Evolutionary conservation across 2,888 invertebrate genomes (phyloP).

Genomic region (Dynastes maya): DNA sequence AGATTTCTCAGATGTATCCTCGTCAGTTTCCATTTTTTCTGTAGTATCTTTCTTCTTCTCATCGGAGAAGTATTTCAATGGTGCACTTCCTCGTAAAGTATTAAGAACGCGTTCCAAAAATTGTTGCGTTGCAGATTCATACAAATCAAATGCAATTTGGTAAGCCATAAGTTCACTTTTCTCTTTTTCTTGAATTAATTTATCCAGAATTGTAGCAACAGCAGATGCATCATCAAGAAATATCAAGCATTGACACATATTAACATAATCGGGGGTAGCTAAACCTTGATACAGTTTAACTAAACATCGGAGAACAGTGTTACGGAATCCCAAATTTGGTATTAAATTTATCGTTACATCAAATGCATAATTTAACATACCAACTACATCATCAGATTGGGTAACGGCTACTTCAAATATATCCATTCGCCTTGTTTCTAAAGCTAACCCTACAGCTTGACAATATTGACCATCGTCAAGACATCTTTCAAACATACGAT

Average conservation of each 20-base stretch:
- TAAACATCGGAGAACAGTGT: slow-evolving; percentile 86
- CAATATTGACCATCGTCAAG: slow-evolving; percentile 92
- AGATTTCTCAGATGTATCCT: slow-evolving; percentile 72
- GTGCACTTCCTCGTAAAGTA: slow-evolving; percentile 84
- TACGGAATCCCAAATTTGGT: slow-evolving; percentile 90
- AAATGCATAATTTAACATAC: slow-evolving; percentile 92
- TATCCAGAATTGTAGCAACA: slow-evolving; percentile 91
- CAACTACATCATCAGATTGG: slow-evolving; percentile 88
- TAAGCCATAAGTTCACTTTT: slow-evolving; percentile 73
- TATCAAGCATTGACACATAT: slow-evolving; percentile 95
- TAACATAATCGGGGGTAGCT: slow-evolving; percentile 92
- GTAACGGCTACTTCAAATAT: slow-evolving; percentile 91
- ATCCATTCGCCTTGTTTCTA: slow-evolving; percentile 95
- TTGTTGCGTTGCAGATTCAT: slow-evolving; percentile 97
- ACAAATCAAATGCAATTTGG: slow-evolving; percentile 96
- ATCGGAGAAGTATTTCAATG: slow-evolving; percentile 81
- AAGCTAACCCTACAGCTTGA: slow-evolving; percentile 92
- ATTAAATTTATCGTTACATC: slow-evolving; percentile 92
- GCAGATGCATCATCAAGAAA: slow-evolving; percentile 92
- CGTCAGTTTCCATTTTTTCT: slow-evolving; percentile 70
- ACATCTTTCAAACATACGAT: slow-evolving; percentile 94
- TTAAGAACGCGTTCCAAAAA: slow-evolving; percentile 88
- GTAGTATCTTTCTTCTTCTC: slow-evolving; percentile 78
- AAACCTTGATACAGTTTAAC: slow-evolving; percentile 89
- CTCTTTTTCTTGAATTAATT: slow-evolving; percentile 81